Evolutionary conservation across 2,113 vertebrate species (phyloP).

Genomic region (Cyphomyrus plagiostoma): DNA sequence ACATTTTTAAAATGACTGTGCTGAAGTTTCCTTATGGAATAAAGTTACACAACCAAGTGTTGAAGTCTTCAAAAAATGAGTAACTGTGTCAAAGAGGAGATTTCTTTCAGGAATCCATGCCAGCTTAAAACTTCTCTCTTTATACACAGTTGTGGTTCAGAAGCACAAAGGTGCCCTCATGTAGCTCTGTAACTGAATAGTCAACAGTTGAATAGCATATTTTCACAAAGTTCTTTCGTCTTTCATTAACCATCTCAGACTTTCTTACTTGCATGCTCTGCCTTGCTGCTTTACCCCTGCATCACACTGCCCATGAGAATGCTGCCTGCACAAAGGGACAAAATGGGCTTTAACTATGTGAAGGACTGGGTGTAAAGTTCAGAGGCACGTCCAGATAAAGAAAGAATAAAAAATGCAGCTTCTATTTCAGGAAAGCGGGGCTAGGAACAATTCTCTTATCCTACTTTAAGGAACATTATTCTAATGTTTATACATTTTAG

Average conservation of each 20-base stretch:
- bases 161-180: background rate
- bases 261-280: background rate
- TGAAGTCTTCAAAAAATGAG: background rate
- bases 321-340: background rate
- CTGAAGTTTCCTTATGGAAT: background rate
- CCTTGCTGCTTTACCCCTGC: background rate
- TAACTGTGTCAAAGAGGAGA: background rate
- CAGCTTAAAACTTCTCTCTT: background rate
- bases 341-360: background rate
- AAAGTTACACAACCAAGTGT: background rate
- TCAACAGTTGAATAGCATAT: background rate
- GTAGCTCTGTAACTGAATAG: background rate
- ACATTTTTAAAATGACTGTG: background rate
- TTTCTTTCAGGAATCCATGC: background rate
- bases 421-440: background rate
- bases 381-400: background rate
- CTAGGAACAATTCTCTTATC: background rate
- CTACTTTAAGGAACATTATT: background rate
- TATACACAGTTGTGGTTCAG: background rate
- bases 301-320: background rate
- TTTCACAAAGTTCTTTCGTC: background rate
- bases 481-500: constrained; percentile 19
- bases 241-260: background rate
- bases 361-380: background rate
- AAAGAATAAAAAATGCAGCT: background rate